Base-by-base conservation (phyloP, 2,797 vertebrate genomes). In the Parambassis ranga region DNA sequence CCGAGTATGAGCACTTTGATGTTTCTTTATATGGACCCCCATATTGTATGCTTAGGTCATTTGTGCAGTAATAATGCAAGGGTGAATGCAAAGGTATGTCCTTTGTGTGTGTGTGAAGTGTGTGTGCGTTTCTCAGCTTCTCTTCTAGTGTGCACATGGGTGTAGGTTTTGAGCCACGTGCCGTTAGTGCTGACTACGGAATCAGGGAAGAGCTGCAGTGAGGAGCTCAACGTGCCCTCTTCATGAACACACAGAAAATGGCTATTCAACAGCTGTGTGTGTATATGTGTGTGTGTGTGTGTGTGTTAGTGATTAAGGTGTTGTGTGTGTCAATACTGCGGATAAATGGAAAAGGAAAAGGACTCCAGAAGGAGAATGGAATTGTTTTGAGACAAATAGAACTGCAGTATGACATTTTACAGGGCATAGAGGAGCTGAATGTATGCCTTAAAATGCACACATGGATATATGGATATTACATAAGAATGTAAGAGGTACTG, bases 151-250 rank as follows among this genome's bases (percentile, higher is more conserved):
- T 44, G 80, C 82, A 81, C 75, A 76, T 82, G 77, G 63, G 46
- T 80, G 50, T 57, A 63, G 73, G 53, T 77, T 71, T n/a, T 65
- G 59, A 67, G 67, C 78, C 79, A 87, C 64, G 79, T 83, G 83
- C 66, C 10, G 0, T 67, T 75, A 68, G 65, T 85, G 87, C 84
- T 83, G 79, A 90, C 83, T 81, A 67, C 64, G 65, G 56, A 72
- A 49, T 65, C 60, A 22, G 73, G 42, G 64, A 51, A 72, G 71
- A 67, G 63, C 82, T 66, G 71, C 86, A 86, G 80, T 26, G 61
- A 66, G 58, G 74, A 78, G 57, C 48, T 79, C 66, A 64, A 60
- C 33, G 26, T 84, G 80, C 62, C 60, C 61, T 71, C 58, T 30
- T 74, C 65, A 74, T 79, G 71, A 75, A 77, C 53, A 26, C 44